phyloP scores from a whole-genome alignment of 2,113 vertebrate genomes.

The Proterorhinus semilunaris region DNA sequence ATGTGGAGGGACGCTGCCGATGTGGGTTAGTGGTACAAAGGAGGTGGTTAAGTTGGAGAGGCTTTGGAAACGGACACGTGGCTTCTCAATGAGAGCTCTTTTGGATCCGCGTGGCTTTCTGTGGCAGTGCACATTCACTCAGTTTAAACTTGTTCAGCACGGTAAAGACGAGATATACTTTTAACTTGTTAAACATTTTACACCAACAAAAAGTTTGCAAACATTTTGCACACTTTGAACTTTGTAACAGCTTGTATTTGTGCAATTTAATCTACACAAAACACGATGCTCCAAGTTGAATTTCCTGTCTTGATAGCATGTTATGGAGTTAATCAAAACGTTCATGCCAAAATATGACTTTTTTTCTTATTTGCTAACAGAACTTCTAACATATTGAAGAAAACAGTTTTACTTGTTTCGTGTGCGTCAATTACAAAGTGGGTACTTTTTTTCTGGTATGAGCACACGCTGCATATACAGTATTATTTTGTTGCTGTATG shows the following conservation, averaged over 20 bases:
- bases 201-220: slow-evolving; percentile 23
- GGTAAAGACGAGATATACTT: slow-evolving; percentile 36
- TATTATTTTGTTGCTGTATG: neutral
- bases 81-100: slow-evolving; percentile 97
- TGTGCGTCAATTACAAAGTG: neutral
- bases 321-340: neutral
- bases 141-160: slow-evolving; percentile 67
- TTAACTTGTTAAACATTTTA: slow-evolving; percentile 17
- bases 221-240: slow-evolving; percentile 12
- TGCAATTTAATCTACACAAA: slow-evolving; percentile 15
- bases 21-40: slow-evolving; percentile 99
- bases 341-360: neutral
- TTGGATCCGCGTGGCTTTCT: slow-evolving; percentile 95
- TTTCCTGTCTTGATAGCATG: slow-evolving; percentile 10
- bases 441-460: neutral
- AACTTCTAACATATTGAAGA: slow-evolving; percentile 6
- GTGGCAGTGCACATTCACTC: slow-evolving; percentile 87
- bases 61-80: slow-evolving; percentile 99
- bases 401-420: neutral
- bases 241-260: slow-evolving; percentile 16
- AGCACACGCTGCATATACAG: neutral
- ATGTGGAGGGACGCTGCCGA: slow-evolving; percentile 98
- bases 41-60: slow-evolving; percentile 99
- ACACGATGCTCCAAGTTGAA: slow-evolving; percentile 16
- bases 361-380: slow-evolving; percentile 2